These are phyloP conservation scores for Alsophila aescularia DNA, from an alignment of 2,888 invertebrate species.

Conservation along the genomic window DNA sequence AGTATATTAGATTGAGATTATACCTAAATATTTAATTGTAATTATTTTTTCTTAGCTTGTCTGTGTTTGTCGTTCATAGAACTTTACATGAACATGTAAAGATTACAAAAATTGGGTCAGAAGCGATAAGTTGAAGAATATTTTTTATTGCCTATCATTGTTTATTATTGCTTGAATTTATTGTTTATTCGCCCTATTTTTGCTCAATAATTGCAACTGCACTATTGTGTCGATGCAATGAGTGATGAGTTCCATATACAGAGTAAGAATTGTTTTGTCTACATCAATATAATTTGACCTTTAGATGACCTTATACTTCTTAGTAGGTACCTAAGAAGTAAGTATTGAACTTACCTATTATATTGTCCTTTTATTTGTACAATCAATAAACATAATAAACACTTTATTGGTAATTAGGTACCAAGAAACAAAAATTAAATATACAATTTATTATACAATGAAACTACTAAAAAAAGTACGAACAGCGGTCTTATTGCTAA, in stretches of 20 bases:
- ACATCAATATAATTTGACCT: constrained; percentile 8
- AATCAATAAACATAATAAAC: background rate
- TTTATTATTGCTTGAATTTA: constrained; percentile 30
- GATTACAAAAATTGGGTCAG: constrained; percentile 31
- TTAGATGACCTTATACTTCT: constrained; percentile 9
- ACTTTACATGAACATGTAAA: constrained; percentile 9
- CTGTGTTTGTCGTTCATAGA: background rate
- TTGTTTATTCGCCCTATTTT: constrained; percentile 40
- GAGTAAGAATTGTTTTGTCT: constrained; percentile 16
- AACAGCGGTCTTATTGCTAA: too few species aligned
- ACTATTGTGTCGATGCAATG: constrained; percentile 9
- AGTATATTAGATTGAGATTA: too few species aligned
- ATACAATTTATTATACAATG: too few species aligned
- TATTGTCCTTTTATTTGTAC: constrained; percentile 4
- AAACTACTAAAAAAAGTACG: too few species aligned
- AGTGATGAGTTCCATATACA: constrained; percentile 9
- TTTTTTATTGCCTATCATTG: constrained; percentile 19
- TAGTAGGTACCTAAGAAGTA: background rate
- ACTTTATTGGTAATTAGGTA: background rate
- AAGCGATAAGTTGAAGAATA: constrained; percentile 20
- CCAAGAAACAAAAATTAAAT: background rate
- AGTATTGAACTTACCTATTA: background rate
- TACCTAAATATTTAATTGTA: too few species aligned
- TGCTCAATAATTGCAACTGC: constrained; percentile 19
- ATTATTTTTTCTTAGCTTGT: too few species aligned